Evolutionary conservation across 2,797 vertebrate species (phyloP).

Genomic region (Moxostoma hubbsi): DNA sequence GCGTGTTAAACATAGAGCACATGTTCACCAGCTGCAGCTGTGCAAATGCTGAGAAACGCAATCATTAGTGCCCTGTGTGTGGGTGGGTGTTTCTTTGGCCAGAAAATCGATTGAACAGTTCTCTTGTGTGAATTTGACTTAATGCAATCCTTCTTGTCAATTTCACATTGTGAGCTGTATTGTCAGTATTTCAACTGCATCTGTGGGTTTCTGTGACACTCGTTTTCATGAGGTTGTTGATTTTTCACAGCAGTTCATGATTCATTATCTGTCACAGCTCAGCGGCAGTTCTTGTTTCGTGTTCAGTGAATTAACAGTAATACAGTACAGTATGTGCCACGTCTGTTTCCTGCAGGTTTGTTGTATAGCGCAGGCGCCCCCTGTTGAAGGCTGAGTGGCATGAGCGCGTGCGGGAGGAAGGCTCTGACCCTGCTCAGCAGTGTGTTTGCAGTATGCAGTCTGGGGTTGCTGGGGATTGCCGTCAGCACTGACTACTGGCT

Average conservation of each 20-base stretch:
- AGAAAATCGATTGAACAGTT: not conserved
- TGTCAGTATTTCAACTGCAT: not conserved
- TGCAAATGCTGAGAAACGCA: not conserved
- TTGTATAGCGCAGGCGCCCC: conserved; percentile 64
- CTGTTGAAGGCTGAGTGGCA: conserved; percentile 76
- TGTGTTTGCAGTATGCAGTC: conserved; percentile 89
- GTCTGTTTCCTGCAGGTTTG: conserved; percentile 48
- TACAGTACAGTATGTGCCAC: not conserved
- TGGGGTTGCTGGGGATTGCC: conserved; percentile 91
- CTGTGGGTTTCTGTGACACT: not conserved
- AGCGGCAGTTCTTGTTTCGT: not conserved
- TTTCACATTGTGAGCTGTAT: conserved; percentile 1
- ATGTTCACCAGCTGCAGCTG: conserved; percentile 3
- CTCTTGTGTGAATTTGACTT: not conserved
- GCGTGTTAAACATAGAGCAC: not conserved
- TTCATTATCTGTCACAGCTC: conserved; percentile 3
- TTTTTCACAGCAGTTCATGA: not conserved
- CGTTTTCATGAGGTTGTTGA: not conserved
- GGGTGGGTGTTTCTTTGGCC: not conserved
- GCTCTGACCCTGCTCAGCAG: conserved; percentile 95
- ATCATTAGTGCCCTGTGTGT: not conserved
- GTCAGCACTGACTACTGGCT: conserved; percentile 98
- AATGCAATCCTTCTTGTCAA: not conserved
- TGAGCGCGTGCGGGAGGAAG: conserved; percentile 93
- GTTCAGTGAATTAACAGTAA: not conserved